Evolutionary conservation across 2,797 vertebrate species (phyloP), one percentile per base, ranked within the genome.

Genomic region (Balearica regulorum): DNA sequence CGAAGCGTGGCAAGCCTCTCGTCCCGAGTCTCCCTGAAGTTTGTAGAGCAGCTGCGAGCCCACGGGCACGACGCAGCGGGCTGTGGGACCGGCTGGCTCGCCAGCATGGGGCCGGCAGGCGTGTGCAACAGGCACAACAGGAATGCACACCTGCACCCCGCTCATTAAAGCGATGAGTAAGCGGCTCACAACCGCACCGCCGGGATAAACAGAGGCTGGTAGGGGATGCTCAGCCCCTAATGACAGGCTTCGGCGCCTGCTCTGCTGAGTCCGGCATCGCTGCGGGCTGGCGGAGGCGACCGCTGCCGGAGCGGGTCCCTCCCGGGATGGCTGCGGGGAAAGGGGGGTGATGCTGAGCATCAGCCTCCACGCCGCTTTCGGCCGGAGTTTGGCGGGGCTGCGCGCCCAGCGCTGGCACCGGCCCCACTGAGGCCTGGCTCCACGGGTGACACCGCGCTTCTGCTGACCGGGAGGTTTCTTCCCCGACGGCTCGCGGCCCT

Each of bases 121-220:
- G 5, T 76, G 94, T 1, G 88, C 83, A 24, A 75, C 96, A 54
- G 91, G 96, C 89, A 18, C 89, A 29, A 5, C 96, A 87, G 94
- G 94, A 86, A 73, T 4, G 80, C 76, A 20, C 86, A 15, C 85
- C 94, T 31, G 92, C 94, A 41, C 39, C 86, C 55, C 29, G 10
- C 5, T 72, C 89, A 46, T 88, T 37, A 81, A 54, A 43, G 88
- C 29, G 0, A 14, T 92, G 91, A 94, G 89, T 75, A 78, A 89
- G 87, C 37, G 2, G 28, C 33, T 25, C 18, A 1, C 55, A 3
- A 11, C 93, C 77, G 2, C 82, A 62, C 66, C 13, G 13, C 25
- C 5, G 18, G 66, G 20, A 31, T 69, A 17, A 75, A 35, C 65
- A 81, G 58, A 39, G 83, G 54, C 60, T 13, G 64, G 3, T 2